phyloP scores from a whole-genome alignment of 2,888 invertebrate species.

The Notodonta ziczac region DNA sequence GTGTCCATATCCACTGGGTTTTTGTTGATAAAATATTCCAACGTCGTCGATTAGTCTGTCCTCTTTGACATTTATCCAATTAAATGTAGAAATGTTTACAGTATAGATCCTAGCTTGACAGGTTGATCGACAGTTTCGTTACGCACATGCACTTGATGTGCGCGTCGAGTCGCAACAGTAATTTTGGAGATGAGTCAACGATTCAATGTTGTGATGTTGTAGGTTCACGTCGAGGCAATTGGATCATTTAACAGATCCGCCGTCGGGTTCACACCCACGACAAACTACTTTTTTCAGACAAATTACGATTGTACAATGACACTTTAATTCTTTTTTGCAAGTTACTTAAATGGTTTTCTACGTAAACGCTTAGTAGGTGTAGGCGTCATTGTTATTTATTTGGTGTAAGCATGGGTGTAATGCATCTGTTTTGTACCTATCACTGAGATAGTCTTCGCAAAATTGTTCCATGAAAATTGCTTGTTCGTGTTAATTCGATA shows the following conservation, averaged over 20 bases:
- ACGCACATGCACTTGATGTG: neutral
- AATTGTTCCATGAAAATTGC: too few species aligned
- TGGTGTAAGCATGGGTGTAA: neutral
- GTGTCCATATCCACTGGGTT: neutral
- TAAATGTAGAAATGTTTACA: neutral
- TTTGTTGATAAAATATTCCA: neutral
- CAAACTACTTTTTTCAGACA: constrained; percentile 27
- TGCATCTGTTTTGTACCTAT: too few species aligned
- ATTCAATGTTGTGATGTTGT: constrained; percentile 23
- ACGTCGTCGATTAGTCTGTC: neutral
- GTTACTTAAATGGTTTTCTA: neutral
- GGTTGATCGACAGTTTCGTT: neutral
- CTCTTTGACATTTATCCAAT: neutral
- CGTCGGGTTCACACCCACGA: constrained; percentile 36
- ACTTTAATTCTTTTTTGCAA: neutral
- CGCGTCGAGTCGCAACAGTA: constrained; percentile 26
- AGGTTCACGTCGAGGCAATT: constrained; percentile 38
- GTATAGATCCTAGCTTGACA: neutral
- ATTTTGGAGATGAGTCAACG: constrained; percentile 48
- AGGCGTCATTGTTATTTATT: neutral
- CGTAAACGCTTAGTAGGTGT: neutral
- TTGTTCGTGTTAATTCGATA: neutral
- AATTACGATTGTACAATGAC: constrained; percentile 9
- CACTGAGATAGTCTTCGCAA: too few species aligned
- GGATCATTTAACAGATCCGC: constrained; percentile 41